Evolutionary conservation across 1,140 invertebrate species (phyloP), one percentile per base, ranked within the genome.

Genomic region (Microplitis demolitor): DNA sequence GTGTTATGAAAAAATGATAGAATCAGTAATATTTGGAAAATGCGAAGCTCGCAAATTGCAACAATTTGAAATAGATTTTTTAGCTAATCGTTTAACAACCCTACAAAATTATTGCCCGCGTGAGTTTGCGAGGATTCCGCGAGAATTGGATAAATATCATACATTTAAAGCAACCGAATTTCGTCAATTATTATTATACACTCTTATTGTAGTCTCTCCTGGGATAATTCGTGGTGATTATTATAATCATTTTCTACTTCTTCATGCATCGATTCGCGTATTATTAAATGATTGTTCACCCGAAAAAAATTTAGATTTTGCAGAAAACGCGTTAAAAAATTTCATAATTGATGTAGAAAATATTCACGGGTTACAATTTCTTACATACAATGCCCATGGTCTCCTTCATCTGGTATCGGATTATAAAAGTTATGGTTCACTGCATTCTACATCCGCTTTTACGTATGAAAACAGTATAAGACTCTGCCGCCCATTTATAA

Each of bases 101-200:
- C 9, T 75, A 45, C 16, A 11, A 63, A 39, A 37, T 14, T 69
- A 53, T 39, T 76, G 70, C 37, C 75, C 75, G 24, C 45, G 66
- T 34, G 75, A 78, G 50, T 76, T 78, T 64, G 66, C 73, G n/a
- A 71, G 77, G 16, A 54, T 11, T 62, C 77, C 77, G 0, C 4
- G 39, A 9, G 31, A 51, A 51, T 50, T 78, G 8, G 14, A 71
- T n/a, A 2, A 62, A 13, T 75, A 58, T 60, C 51, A 33, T 8
- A 66, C n/a, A 9, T 72, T 54, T 39, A 78, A 76, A 71, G 77
- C 75, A 24, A 76, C 77, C 6, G 71, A 78, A 69, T 72, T 62
- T 58, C 69, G 75, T 3, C 71, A 71, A 11, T 11, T 78, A 6
- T 45, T 78, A 3, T 51, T 78, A 4, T 78, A 77, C 31, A 77